Percentiles rank a stretch among this genome's conserved stretches.
phyloP scores from a whole-genome alignment of 2,888 invertebrate species.

The Nomada flava region DNA sequence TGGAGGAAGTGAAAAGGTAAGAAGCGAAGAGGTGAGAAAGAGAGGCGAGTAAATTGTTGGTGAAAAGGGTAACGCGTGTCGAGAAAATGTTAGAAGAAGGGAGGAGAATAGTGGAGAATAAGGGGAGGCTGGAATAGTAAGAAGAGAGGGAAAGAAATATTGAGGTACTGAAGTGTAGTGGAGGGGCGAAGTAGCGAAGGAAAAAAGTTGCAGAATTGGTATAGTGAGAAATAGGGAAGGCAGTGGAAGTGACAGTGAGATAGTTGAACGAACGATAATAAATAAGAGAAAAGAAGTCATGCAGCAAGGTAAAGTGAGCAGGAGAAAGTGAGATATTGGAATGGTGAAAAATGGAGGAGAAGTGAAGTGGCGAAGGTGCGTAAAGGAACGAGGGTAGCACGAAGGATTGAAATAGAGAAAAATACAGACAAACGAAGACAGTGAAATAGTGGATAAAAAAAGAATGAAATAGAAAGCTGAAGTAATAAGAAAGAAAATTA shows the following conservation, averaged over 20 bases:
- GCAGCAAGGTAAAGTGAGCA: neutral
- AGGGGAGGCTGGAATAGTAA: neutral
- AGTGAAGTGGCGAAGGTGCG: neutral
- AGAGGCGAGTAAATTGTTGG: neutral
- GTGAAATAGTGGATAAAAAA: too few species aligned
- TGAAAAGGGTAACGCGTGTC: neutral
- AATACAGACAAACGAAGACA: too few species aligned
- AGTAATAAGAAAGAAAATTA: too few species aligned
- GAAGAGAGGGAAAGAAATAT: neutral
- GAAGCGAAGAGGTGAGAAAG: neutral
- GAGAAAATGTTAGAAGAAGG: neutral
- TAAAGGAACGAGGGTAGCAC: too few species aligned
- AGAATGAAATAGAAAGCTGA: too few species aligned
- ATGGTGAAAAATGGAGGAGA: too few species aligned
- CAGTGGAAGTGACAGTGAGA: too few species aligned
- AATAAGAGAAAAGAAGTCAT: neutral
- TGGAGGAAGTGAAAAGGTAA: neutral
- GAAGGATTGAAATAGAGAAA: too few species aligned
- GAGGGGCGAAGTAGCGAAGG: neutral
- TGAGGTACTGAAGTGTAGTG: neutral
- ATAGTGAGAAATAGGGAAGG: conserved; percentile 12
- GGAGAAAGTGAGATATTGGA: conserved; percentile 1
- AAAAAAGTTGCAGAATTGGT: neutral
- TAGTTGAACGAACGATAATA: neutral
- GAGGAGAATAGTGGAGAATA: neutral